Evolutionary conservation across 2,797 vertebrate genomes (phyloP), one percentile per base, ranked within the genome.

Genomic region (Hippoglossus hippoglossus): DNA sequence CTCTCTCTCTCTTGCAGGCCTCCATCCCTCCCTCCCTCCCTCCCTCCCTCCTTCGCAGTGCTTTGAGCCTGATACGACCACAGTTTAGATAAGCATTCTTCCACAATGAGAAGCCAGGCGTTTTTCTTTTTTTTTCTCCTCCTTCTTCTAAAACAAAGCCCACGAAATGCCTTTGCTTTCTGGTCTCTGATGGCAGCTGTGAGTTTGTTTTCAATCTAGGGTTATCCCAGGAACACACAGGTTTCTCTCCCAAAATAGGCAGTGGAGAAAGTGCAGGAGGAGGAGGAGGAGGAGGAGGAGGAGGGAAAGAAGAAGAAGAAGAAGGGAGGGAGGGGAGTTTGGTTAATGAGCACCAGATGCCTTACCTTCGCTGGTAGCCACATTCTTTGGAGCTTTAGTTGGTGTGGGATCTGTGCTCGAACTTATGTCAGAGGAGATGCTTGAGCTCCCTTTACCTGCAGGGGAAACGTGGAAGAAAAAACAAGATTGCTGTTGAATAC

Each of bases 371-470:
- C 94, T 98, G 94, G 97, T 95, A 92, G 96, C 95, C 89, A 94
- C 97, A 99, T 99, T 99, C 94, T 96, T 98, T 85, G 95, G 95
- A 90, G 96, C 95, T 96, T 97, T 97, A 78, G 96, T 98, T 47
- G 97, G 96, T 16, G 97, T 97, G 90, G 97, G 97, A 96, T 99
- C 98, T 47, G 97, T 99, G 93, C 97, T 96, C 77, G 97, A 99
- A 93, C 98, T 99, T 94, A 99, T 95, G 95, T 99, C 98, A 91
- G 98, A 99, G 89, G 97, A 99, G 95, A 99, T 96, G 96, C 98
- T 99, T 94, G 97, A 99, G 95, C 97, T 98, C 91, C 97, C 97
- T 95, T 99, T 99, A 96, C 96, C 98, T 99, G 88, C 82, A 85
- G 81, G 89, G 71, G 70, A 39, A 67, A 54, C 6, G 25, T 39